phyloP scores from a whole-genome alignment of 2,113 vertebrate species.

The Dasypus novemcinctus region DNA sequence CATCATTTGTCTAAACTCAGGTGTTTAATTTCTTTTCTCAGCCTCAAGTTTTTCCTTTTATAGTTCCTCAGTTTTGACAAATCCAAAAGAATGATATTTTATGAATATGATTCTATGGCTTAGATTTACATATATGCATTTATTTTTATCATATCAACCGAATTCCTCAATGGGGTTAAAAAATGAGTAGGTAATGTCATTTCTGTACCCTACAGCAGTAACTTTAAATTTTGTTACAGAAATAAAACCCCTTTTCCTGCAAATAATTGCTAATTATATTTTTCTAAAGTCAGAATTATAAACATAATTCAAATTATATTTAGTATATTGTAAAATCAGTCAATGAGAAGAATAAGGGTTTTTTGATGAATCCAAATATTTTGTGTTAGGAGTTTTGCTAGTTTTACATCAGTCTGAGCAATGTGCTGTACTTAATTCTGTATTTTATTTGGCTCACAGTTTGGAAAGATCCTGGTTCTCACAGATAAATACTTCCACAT shows the following conservation, averaged over 20 bases:
- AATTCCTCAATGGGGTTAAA: not conserved
- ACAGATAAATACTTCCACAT: not conserved
- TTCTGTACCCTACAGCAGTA: not conserved
- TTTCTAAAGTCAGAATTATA: not conserved
- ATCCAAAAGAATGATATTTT: not conserved
- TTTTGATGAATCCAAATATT: not conserved
- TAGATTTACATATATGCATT: not conserved
- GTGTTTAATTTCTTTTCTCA: not conserved
- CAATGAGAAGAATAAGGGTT: not conserved
- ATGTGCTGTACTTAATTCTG: not conserved
- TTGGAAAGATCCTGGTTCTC: not conserved
- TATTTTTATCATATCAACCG: not conserved
- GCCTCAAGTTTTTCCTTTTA: not conserved
- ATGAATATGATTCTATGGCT: not conserved
- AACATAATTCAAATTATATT: not conserved
- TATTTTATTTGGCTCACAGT: not conserved
- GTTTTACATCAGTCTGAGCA: not conserved
- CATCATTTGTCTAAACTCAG: not conserved
- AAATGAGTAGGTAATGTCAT: not conserved
- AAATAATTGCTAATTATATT: not conserved
- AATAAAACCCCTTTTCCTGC: not conserved
- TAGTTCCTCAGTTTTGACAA: not conserved
- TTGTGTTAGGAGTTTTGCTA: not conserved
- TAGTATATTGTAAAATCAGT: not conserved
- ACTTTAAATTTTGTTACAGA: not conserved